phyloP scores from a whole-genome alignment of 35 echinoderm and acorn worm genomes.

The Diadema setosum region DNA sequence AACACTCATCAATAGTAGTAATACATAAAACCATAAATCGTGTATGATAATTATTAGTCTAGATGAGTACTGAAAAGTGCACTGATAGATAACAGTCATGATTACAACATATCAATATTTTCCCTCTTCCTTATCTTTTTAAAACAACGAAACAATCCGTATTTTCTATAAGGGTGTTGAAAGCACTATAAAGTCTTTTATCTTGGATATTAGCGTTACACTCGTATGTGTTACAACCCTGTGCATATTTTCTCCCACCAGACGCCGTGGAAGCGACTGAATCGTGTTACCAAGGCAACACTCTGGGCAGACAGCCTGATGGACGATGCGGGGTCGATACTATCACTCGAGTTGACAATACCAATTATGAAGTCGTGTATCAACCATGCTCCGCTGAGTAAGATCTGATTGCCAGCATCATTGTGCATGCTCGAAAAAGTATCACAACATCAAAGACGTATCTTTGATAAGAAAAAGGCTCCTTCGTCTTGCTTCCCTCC shows the following conservation, averaged over 20 bases:
- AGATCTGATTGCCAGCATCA: too few relatives aligned
- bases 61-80: too few relatives aligned
- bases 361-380: background rate
- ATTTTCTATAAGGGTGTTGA: background rate
- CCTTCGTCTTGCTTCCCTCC: too few relatives aligned
- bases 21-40: too few relatives aligned
- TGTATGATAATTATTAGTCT: too few relatives aligned
- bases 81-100: background rate
- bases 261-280: background rate
- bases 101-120: too few relatives aligned
- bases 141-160: background rate
- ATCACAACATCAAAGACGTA: too few relatives aligned
- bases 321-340: background rate
- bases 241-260: background rate
- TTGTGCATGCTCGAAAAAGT: too few relatives aligned
- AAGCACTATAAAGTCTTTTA: background rate
- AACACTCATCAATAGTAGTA: too few relatives aligned
- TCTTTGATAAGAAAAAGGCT: too few relatives aligned
- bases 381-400: background rate
- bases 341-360: background rate
- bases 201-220: background rate
- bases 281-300: background rate
- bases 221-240: background rate
- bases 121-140: background rate
- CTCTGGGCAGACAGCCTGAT: background rate